These are phyloP conservation scores for Drosophila formosana DNA, from an alignment of 2,888 invertebrate species.

Conservation along the genomic window DNA sequence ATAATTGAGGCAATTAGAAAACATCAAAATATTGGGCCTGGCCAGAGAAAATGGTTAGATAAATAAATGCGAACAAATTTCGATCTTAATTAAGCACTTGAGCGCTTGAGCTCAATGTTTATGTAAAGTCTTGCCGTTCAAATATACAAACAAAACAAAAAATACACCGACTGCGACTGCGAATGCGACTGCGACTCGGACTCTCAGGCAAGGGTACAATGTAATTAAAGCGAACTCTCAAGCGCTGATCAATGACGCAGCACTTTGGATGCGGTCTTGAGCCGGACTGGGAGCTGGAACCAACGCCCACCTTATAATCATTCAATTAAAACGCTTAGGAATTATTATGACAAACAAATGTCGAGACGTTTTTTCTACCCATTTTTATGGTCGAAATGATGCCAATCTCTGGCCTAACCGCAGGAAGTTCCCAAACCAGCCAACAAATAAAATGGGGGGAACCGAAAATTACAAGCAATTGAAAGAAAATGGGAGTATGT, in stretches of 20 bases:
- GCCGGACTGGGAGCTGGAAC: constrained; percentile 43
- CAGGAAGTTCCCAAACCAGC: constrained; percentile 60
- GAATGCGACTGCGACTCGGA: not conserved
- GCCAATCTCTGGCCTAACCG: constrained; percentile 64
- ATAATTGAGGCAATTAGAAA: constrained; percentile 81
- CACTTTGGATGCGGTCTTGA: constrained; percentile 37
- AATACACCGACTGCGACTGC: not conserved
- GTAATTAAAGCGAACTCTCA: constrained; percentile 65
- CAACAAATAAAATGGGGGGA: constrained; percentile 1
- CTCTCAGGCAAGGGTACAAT: constrained; percentile 41
- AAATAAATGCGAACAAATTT: constrained; percentile 71
- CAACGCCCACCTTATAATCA: constrained; percentile 76
- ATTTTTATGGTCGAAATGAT: constrained; percentile 51
- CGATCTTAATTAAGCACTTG: constrained; percentile 79
- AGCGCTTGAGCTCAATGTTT: constrained; percentile 65
- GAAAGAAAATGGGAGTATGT: constrained; percentile 35
- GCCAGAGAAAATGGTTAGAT: constrained; percentile 65
- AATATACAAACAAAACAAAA: constrained; percentile 27
- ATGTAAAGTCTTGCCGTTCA: constrained; percentile 57
- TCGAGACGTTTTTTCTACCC: constrained; percentile 49
- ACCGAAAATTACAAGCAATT: constrained; percentile 69
- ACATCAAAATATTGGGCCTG: constrained; percentile 75
- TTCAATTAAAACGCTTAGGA: constrained; percentile 80
- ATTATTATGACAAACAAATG: constrained; percentile 77
- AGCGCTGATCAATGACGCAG: constrained; percentile 66